These are phyloP conservation scores for Saguinus midas DNA, from an alignment of 2,113 vertebrate species.

Conservation along the genomic window DNA sequence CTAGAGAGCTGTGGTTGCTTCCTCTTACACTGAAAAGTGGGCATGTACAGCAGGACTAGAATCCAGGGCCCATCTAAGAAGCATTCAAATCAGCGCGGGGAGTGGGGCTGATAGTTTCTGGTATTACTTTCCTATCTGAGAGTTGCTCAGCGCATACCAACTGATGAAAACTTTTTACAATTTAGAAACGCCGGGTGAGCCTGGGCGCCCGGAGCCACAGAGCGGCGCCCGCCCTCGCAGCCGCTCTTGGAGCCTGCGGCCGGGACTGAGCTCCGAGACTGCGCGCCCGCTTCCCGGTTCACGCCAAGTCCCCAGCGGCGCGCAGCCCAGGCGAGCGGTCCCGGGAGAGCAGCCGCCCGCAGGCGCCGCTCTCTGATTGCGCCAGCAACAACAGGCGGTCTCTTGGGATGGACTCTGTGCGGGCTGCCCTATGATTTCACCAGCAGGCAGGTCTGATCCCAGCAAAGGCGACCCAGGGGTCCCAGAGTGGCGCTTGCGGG, in stretches of 20 bases:
- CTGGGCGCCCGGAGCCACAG: too few species aligned
- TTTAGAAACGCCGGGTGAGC: background rate
- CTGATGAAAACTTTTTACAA: too few species aligned
- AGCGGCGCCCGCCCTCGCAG: too few species aligned
- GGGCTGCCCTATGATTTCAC: background rate
- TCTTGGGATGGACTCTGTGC: background rate
- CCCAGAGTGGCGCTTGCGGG: rapidly evolving
- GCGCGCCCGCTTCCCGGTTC: background rate
- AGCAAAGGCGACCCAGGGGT: background rate
- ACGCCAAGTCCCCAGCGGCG: background rate
- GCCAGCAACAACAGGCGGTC: too few species aligned
- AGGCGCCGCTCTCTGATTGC: too few species aligned
- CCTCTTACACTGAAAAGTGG: background rate
- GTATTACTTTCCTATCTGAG: background rate
- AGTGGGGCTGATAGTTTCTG: too few species aligned
- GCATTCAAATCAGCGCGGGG: background rate
- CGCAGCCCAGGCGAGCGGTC: background rate
- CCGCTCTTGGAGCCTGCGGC: too few species aligned
- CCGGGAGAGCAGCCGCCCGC: background rate
- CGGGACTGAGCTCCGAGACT: too few species aligned
- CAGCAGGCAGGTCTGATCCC: background rate
- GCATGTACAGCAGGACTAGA: rapidly evolving
- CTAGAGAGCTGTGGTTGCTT: background rate
- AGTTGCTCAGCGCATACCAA: background rate
- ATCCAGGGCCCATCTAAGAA: background rate